A percentile compares a stretch with the other conserved stretches of the same genome.
phyloP scores from a whole-genome alignment of 1,140 invertebrate species.

The Magallana gigas region DNA sequence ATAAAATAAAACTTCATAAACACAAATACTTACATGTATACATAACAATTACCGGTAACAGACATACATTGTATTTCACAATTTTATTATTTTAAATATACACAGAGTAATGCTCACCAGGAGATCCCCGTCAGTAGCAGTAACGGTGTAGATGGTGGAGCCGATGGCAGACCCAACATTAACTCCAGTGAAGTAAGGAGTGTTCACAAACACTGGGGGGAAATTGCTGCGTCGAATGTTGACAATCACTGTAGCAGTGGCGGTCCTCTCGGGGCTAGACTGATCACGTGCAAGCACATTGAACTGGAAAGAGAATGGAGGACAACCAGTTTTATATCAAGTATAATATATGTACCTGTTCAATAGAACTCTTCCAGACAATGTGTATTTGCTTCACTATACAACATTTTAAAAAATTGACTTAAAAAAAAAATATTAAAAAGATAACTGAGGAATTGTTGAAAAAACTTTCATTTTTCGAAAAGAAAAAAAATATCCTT shows the following conservation, averaged over 20 bases:
- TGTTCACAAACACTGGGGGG: constrained; percentile 65
- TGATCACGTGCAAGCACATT: constrained; percentile 69
- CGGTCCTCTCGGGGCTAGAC: constrained; percentile 66
- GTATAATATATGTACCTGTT: background rate
- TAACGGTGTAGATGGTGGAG: constrained; percentile 56
- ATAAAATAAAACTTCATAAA: background rate
- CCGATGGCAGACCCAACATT: constrained; percentile 49
- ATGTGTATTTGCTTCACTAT: too few relatives aligned
- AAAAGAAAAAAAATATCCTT: background rate
- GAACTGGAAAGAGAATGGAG: constrained; percentile 62
- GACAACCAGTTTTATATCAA: background rate
- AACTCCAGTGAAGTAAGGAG: constrained; percentile 62
- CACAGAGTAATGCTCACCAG: constrained; percentile 54
- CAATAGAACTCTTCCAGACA: background rate
- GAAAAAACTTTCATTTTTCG: too few relatives aligned
- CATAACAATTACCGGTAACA: too few relatives aligned
- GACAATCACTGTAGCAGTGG: constrained; percentile 65
- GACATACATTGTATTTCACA: too few relatives aligned
- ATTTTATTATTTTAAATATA: too few relatives aligned
- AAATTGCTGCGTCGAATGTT: constrained; percentile 61
- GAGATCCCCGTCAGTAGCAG: constrained; percentile 65
- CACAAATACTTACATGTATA: background rate
- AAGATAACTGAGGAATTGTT: too few relatives aligned
- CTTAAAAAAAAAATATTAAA: too few relatives aligned
- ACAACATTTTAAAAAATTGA: too few relatives aligned